Evolutionary conservation across 2,113 vertebrate species (phyloP).

Genomic region (Chlamydotis undulata): DNA sequence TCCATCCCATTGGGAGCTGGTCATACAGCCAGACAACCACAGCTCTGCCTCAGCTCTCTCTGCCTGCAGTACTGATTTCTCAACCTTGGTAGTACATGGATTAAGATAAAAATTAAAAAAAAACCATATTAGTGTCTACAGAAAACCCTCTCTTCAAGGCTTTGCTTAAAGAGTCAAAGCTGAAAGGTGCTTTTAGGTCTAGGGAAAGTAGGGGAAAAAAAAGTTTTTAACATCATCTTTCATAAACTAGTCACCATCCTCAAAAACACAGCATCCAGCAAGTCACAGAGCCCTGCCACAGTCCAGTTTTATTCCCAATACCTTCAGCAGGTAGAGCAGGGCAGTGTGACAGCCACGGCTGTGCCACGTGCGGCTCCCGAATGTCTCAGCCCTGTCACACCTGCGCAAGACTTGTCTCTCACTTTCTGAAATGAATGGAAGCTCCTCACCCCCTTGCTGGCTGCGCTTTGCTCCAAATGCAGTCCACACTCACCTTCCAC

Average conservation of each 20-base stretch:
- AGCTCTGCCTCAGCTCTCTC: neutral
- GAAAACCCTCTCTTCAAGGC: neutral
- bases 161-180: neutral
- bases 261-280: neutral
- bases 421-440: neutral
- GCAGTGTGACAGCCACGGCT: accelerated
- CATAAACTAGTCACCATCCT: neutral
- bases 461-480: accelerated
- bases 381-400: neutral
- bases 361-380: accelerated
- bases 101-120: neutral
- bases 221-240: neutral
- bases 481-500: neutral
- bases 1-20: neutral
- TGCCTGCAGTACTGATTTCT: neutral
- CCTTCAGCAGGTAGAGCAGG: accelerated
- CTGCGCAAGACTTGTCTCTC: neutral
- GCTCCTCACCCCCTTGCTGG: neutral
- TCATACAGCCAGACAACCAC: neutral
- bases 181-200: neutral
- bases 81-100: neutral
- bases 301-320: accelerated
- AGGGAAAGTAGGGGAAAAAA: neutral
- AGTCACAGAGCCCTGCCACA: neutral
- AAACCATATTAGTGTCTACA: neutral